Base-by-base conservation (phyloP, 2,113 vertebrate species). In the Numenius arquata region DNA sequence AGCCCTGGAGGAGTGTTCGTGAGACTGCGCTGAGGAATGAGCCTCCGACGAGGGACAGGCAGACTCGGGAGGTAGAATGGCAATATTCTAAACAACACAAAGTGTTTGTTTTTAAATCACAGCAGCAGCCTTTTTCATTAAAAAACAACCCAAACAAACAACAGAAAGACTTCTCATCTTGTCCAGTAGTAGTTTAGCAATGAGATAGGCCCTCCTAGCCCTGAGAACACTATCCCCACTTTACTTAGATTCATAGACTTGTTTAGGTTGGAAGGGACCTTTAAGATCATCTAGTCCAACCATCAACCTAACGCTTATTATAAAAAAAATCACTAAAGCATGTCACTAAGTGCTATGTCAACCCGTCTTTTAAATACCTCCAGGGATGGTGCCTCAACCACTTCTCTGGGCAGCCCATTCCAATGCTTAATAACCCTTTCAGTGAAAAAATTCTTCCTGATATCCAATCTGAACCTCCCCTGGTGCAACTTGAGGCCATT, bases 1-100 rank as follows among this genome's bases (percentile, higher is more conserved):
- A 88, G 77, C 85, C 89, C 96, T 26, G 96, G 97, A 25, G 96
- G 98, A 8, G 52, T 94, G 65, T 97, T 98, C 93, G 96, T 97
- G 73, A 97, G 87, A 82, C 92, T 91, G 65, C 94, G 71, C 83
- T 97, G 94, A 98, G 47, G 74, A 59, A 4, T 1, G 7, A 87
- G 2, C 45, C 48, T 61, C 34, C 0, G 1, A 6, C 1, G 3
- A 53, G 6, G 6, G 43, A 40, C 30, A 66, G n/a, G 36, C 36
- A n/a, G 26, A 4, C 5, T 4, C n/a, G 27, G 27, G 10, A 59
- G 52, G 74, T 4, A 58, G 12, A 50, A 73, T 12, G 32, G 18
- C 38, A 67, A 1, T 16, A 30, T 25, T 53, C 13, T 12, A 52
- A 20, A 41, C 9, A 21, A 6, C 5, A 59, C 8, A 4, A 36